Percentiles rank a stretch among this genome's conserved stretches.
These are phyloP conservation scores for Ochotona princeps DNA, from an alignment of 2,113 vertebrate species.

Conservation along the genomic window DNA sequence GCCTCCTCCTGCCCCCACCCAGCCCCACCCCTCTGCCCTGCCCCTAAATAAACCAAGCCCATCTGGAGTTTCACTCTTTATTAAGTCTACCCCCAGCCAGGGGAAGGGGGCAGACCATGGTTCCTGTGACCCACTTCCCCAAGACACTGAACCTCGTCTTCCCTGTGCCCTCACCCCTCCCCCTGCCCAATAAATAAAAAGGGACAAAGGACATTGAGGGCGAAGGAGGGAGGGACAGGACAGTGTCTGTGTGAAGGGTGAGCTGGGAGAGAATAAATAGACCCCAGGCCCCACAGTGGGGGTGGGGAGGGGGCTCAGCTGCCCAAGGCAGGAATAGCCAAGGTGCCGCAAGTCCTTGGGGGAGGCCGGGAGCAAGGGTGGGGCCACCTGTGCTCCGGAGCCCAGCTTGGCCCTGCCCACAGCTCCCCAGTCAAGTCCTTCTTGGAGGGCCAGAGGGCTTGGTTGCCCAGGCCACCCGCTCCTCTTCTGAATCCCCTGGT, in stretches of 20 bases:
- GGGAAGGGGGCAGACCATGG: slow-evolving; percentile 60
- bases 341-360: not conserved
- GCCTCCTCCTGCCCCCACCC: not conserved
- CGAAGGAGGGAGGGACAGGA: slow-evolving; percentile 59
- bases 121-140: slow-evolving; percentile 60
- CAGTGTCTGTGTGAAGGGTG: slow-evolving; percentile 53
- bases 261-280: slow-evolving; percentile 77
- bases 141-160: slow-evolving; percentile 70
- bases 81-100: slow-evolving; percentile 75
- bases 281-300: slow-evolving; percentile 49
- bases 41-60: slow-evolving; percentile 89
- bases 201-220: slow-evolving; percentile 66
- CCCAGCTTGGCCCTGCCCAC: slow-evolving; percentile 37
- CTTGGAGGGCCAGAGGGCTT: slow-evolving; percentile 55
- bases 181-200: slow-evolving; percentile 84
- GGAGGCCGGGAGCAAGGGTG: not conserved
- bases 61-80: slow-evolving; percentile 85
- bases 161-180: slow-evolving; percentile 77
- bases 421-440: slow-evolving; percentile 60
- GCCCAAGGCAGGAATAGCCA: slow-evolving; percentile 5
- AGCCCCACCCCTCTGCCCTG: slow-evolving; percentile 47
- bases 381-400: slow-evolving; percentile 41
- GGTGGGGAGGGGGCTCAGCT: slow-evolving; percentile 32
- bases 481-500: slow-evolving; percentile 14
- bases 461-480: slow-evolving; percentile 59